Conservation (phyloP, 2,797 vertebrate genomes). For the Lacerta agilis region DNA sequence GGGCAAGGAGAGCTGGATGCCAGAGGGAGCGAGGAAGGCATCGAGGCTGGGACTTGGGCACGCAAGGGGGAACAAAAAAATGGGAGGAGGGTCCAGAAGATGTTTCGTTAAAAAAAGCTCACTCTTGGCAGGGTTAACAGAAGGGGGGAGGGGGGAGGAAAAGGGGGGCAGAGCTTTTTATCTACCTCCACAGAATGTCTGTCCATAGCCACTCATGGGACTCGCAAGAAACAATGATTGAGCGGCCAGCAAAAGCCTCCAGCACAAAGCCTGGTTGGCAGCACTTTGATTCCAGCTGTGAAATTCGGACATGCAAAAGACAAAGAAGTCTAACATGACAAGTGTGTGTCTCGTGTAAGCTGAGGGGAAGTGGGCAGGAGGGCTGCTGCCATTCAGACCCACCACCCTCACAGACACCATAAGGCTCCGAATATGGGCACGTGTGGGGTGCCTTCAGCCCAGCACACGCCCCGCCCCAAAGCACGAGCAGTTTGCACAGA, state of each 20-base stretch:
- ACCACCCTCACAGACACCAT: too few relatives aligned
- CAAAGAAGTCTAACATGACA: not conserved
- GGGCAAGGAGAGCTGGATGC: not conserved
- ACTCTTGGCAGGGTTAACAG: not conserved
- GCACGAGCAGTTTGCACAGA: not conserved
- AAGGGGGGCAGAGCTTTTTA: too few relatives aligned
- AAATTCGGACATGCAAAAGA: not conserved
- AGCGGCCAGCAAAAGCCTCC: not conserved
- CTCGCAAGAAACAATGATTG: not conserved
- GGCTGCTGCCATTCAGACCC: too few relatives aligned
- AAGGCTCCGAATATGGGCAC: not conserved
- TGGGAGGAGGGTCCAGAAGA: not conserved
- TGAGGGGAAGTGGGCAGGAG: not conserved
- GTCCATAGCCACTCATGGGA: not conserved
- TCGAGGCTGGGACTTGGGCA: not conserved
- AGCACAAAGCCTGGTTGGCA: not conserved
- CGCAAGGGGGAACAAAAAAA: too few relatives aligned
- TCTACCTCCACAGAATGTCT: not conserved
- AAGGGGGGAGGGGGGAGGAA: not conserved
- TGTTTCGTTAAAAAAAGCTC: too few relatives aligned
- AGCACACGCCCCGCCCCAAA: too few relatives aligned
- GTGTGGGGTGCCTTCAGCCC: too few relatives aligned
- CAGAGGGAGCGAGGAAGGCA: accelerated
- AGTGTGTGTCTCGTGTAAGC: not conserved
- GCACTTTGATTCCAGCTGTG: not conserved